A percentile compares a stretch with the other conserved stretches of the same genome.
These are phyloP conservation scores for Sylvilagus floridanus DNA, from an alignment of 2,797 vertebrate genomes.

Conservation along the genomic window DNA sequence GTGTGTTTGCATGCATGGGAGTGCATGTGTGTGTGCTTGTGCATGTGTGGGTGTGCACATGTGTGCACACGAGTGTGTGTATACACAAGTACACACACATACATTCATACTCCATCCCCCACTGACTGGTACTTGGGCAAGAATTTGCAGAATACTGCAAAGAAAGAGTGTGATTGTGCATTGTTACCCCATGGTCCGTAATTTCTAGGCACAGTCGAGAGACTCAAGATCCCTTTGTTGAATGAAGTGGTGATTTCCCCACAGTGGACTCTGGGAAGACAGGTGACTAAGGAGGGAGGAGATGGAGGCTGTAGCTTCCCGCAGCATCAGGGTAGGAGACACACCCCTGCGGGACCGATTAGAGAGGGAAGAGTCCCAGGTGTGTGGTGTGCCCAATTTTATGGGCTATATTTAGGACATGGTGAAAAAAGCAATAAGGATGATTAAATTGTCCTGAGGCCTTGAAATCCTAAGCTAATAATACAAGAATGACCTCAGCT, in stretches of 20 bases:
- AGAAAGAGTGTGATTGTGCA: not conserved
- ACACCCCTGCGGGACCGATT: not conserved
- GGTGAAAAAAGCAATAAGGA: not conserved
- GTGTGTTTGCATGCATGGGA: too few relatives aligned
- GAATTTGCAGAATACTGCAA: constrained; percentile 21
- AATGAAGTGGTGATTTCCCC: not conserved
- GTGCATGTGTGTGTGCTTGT: too few relatives aligned
- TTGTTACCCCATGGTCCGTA: not conserved
- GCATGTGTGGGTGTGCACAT: too few relatives aligned
- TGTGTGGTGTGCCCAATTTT: not conserved
- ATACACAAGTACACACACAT: not conserved
- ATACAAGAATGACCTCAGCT: constrained; percentile 47
- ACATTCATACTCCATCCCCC: too few relatives aligned
- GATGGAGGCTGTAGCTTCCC: not conserved
- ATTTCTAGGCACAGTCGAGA: not conserved
- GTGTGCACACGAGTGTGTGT: too few relatives aligned
- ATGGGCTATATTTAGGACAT: not conserved
- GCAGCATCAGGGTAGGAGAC: not conserved
- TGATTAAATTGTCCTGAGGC: not conserved
- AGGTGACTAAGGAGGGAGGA: not conserved
- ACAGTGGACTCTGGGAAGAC: not conserved
- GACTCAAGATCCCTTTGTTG: not conserved
- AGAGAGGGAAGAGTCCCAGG: not conserved
- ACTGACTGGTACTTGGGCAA: not conserved
- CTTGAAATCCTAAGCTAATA: constrained; percentile 4